These are phyloP conservation scores for Ophion ventricosus DNA, from an alignment of 2,888 invertebrate genomes.

Conservation along the genomic window DNA sequence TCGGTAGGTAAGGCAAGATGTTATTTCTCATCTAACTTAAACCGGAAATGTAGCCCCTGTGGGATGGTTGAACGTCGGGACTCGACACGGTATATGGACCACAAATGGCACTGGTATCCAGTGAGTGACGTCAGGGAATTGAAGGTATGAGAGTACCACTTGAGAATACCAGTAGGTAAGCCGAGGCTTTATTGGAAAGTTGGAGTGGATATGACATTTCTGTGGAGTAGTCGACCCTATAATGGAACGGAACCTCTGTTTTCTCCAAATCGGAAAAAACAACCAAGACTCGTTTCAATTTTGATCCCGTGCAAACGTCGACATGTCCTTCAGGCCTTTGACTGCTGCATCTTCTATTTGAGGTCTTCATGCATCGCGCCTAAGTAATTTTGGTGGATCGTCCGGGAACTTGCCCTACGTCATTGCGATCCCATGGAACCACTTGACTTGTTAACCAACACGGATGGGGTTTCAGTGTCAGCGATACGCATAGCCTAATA, in stretches of 20 bases:
- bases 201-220: conserved; percentile 74
- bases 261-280: conserved; percentile 79
- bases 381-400: conserved; percentile 47
- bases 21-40: neutral
- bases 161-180: conserved; percentile 39
- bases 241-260: conserved; percentile 75
- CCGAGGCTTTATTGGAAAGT: conserved; percentile 44
- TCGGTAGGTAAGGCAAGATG: neutral
- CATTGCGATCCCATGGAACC: conserved; percentile 21
- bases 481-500: neutral
- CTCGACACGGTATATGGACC: conserved; percentile 11
- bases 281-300: conserved; percentile 68
- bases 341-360: conserved; percentile 69
- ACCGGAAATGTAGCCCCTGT: neutral
- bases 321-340: conserved; percentile 29
- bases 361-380: conserved; percentile 67
- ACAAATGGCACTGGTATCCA: neutral
- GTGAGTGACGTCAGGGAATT: conserved; percentile 10
- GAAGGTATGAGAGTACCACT: conserved; percentile 12
- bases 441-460: conserved; percentile 15
- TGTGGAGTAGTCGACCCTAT: conserved; percentile 76
- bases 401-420: conserved; percentile 4
- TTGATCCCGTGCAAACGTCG: neutral
- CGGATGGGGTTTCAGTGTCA: neutral
- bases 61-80: neutral